A percentile compares a stretch with the other conserved stretches of the same genome.
These are phyloP conservation scores for Ispidina lecontei DNA, from an alignment of 2,797 vertebrate species.

Conservation along the genomic window DNA sequence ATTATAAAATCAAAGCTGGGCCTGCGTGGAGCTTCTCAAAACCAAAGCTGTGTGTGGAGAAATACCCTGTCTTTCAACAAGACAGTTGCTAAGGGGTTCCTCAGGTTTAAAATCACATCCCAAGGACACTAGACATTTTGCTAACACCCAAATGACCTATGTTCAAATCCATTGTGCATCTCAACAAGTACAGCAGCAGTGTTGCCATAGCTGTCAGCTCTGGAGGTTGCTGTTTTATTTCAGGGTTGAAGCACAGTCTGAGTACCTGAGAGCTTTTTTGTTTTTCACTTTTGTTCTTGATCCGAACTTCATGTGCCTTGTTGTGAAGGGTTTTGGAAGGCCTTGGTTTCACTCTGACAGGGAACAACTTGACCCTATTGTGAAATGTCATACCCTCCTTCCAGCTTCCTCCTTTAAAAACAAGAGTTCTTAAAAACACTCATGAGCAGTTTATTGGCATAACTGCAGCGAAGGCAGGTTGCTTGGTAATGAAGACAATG, in stretches of 20 bases:
- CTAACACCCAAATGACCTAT: background rate
- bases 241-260: background rate
- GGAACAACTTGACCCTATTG: background rate
- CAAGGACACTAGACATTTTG: background rate
- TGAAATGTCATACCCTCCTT: background rate
- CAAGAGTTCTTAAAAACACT: background rate
- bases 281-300: background rate
- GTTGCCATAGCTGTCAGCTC: background rate
- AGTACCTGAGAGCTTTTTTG: background rate
- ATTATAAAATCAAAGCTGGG: background rate
- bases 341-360: background rate
- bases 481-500: background rate
- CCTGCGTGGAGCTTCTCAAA: background rate
- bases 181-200: rapidly evolving
- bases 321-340: background rate
- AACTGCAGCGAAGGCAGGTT: background rate
- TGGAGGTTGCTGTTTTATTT: background rate
- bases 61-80: background rate
- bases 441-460: background rate
- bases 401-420: background rate
- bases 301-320: background rate
- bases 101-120: background rate
- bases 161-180: background rate
- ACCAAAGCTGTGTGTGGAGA: background rate
- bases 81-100: background rate